phyloP scores from a whole-genome alignment of 2,797 vertebrate species.

The Melanotaenia maccullochi region DNA sequence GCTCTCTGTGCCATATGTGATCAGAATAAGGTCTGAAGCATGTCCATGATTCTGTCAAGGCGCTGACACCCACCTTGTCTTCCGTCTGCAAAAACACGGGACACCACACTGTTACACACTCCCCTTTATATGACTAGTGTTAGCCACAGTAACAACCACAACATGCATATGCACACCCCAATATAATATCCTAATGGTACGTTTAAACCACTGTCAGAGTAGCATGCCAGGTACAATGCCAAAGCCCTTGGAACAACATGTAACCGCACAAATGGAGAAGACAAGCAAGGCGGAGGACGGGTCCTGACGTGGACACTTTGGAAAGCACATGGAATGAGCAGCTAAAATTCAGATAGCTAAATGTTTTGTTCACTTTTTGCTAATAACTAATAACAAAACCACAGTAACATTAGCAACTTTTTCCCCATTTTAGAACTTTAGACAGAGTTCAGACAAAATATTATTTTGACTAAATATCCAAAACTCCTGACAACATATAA shows the following conservation, averaged over 20 bases:
- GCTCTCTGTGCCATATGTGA: conserved; percentile 50
- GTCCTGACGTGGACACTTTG: conserved; percentile 65
- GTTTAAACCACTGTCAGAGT: conserved; percentile 37
- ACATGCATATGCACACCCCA: conserved; percentile 47
- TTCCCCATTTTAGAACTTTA: conserved; percentile 1
- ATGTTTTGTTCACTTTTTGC: neutral
- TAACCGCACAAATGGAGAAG: conserved; percentile 56
- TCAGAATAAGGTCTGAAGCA: conserved; percentile 75
- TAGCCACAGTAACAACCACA: conserved; percentile 49
- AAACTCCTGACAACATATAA: conserved; percentile 10
- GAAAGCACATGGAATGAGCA: conserved; percentile 68
- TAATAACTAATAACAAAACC: conserved; percentile 7
- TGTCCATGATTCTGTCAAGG: conserved; percentile 80
- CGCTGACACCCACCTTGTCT: conserved; percentile 86
- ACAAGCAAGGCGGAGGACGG: conserved; percentile 64
- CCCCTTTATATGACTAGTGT: conserved; percentile 36
- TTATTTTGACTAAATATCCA: conserved; percentile 16
- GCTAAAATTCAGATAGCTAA: conserved; percentile 15
- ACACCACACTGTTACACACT: conserved; percentile 81
- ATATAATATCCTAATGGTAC: conserved; percentile 31
- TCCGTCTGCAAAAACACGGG: conserved; percentile 87
- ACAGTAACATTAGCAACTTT: neutral
- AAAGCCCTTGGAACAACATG: conserved; percentile 66
- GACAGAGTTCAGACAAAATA: conserved; percentile 3
- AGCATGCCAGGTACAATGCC: conserved; percentile 46